Percentiles rank a stretch among this genome's conserved stretches.
phyloP scores from a whole-genome alignment of 2,797 vertebrate species.

The Choloepus didactylus region DNA sequence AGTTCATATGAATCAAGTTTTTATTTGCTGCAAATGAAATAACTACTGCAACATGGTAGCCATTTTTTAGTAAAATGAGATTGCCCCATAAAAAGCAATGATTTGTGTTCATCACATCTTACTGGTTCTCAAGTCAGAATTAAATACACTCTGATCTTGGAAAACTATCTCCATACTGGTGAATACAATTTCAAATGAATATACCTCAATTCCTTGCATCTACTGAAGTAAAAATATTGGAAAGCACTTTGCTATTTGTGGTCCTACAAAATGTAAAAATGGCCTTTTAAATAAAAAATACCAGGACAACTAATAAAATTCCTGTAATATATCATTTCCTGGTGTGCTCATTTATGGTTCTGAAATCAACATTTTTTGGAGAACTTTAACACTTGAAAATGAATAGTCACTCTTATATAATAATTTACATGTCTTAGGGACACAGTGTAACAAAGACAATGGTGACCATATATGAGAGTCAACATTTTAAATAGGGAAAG shows the following conservation, averaged over 20 bases:
- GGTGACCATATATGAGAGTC: not conserved
- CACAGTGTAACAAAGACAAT: not conserved
- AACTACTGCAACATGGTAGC: not conserved
- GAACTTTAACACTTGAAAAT: not conserved
- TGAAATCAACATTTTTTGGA: not conserved
- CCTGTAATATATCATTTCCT: not conserved
- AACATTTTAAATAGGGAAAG: not conserved
- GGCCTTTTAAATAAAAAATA: slow-evolving; percentile 5
- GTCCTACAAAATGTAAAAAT: not conserved
- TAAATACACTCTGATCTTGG: not conserved
- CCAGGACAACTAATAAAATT: not conserved
- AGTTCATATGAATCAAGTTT: not conserved
- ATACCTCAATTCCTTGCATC: not conserved
- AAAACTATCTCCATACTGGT: not conserved
- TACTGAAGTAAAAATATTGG: not conserved
- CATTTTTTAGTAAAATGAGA: not conserved
- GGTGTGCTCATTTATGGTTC: not conserved
- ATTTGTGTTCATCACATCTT: slow-evolving; percentile 27
- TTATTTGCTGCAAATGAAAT: slow-evolving; percentile 7
- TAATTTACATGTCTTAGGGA: not conserved
- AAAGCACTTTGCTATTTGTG: not conserved
- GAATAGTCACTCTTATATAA: not conserved
- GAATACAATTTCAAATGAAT: slow-evolving; percentile 1
- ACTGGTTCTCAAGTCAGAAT: not conserved
- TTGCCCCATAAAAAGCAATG: not conserved